Base-by-base conservation (phyloP, 2,113 vertebrate genomes). In the Alosa alosa region DNA sequence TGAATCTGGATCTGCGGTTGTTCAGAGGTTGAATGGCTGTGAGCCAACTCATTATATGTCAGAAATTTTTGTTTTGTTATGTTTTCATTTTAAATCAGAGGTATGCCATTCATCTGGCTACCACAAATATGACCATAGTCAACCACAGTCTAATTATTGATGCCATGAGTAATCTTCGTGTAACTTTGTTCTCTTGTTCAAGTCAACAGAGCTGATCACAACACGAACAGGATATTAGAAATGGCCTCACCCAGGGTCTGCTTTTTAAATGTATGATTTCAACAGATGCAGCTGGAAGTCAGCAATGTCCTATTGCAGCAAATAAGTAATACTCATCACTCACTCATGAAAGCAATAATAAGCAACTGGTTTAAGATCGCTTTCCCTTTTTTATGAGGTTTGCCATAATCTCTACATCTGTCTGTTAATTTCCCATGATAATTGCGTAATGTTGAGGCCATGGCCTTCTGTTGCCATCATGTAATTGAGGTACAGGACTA, bases 141-240 rank as follows among this genome's bases (percentile, higher is more conserved):
- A 78, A 39, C 13, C 72, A 31, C 36, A 78, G 72, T 41, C 11
- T 78, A 3, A 78, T 39, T 39, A 31, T 31, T 36, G 25, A 75
- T 39, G 31, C 36, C 72, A 39, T 78, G 72, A 17, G 7, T 72
- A 36, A 25, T 72, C n/a, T 72, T 9, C 36, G 64, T 36, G 57
- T 20, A n/a, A n/a, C 57, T 72, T 1, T 72, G 64, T 72, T 78
- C 11, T 31, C 72, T 78, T 36, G 31, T 36, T 39, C 72, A 13
- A 78, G 72, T 78, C 72, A 78, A 78, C 72, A 78, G 3, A 39
- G 15, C 72, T 39, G 72, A 78, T 78, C 13, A 78, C 10, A 78
- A 78, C 72, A 78, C 1, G 72, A 78, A 78, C 10, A 78, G 72
- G 72, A 78, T 39, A 78, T 78, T 78, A 15, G 72, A 78, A 36